Conservation (phyloP, 23 tunicate species). For the Corella eumyota region DNA sequence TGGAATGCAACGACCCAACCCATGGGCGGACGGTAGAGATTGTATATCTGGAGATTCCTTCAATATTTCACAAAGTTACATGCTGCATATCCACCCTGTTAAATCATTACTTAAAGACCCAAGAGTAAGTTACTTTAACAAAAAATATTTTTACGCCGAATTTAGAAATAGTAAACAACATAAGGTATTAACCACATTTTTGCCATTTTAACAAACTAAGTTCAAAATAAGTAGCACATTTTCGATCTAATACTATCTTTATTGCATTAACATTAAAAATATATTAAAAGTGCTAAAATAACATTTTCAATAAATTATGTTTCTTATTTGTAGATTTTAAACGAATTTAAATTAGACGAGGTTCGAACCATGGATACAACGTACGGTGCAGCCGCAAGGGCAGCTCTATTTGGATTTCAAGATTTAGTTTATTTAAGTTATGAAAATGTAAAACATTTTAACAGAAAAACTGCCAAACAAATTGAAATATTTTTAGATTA, state of each 20-base stretch:
- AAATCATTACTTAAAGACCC: slow-evolving; percentile 5
- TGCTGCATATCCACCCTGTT: slow-evolving; percentile 15
- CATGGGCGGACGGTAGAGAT: slow-evolving; percentile 16
- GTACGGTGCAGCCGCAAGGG: slow-evolving; percentile 19
- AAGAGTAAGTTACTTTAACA: background rate
- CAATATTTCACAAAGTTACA: slow-evolving; percentile 12
- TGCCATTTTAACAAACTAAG: too few species aligned
- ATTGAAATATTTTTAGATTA: background rate
- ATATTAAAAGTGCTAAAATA: too few species aligned
- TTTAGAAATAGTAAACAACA: too few species aligned
- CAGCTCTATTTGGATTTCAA: slow-evolving; percentile 19
- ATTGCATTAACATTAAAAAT: too few species aligned
- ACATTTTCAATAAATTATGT: too few species aligned
- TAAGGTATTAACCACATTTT: too few species aligned
- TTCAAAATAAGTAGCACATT: too few species aligned
- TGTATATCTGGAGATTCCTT: slow-evolving; percentile 12
- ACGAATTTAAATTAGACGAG: background rate
- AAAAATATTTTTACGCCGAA: too few species aligned
- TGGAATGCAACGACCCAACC: slow-evolving; percentile 20
- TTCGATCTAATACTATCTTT: too few species aligned
- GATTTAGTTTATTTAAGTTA: slow-evolving; percentile 8
- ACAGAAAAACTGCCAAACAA: background rate
- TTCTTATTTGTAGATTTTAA: background rate
- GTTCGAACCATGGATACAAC: slow-evolving; percentile 13
- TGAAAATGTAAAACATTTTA: background rate